phyloP scores from a whole-genome alignment of 2,888 invertebrate genomes.

The Watsonalla cultraria region DNA sequence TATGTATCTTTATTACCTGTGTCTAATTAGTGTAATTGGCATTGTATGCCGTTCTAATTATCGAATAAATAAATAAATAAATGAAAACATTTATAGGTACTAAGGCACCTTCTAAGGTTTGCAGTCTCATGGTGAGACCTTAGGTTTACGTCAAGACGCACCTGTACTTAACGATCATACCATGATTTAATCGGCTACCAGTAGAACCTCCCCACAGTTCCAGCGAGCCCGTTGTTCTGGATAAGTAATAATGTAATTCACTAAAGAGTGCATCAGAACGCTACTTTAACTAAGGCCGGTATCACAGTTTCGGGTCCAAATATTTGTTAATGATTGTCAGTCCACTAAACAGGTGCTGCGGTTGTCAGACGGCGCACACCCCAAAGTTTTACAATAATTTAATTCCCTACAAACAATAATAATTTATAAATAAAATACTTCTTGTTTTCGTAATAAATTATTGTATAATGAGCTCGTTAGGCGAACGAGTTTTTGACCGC shows the following conservation, averaged over 20 bases:
- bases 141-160: too few relatives aligned
- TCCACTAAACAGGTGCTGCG: constrained; percentile 42
- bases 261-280: background rate
- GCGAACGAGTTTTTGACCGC: background rate
- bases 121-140: too few relatives aligned
- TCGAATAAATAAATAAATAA: too few relatives aligned
- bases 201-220: too few relatives aligned
- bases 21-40: too few relatives aligned
- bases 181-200: too few relatives aligned
- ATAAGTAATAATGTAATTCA: background rate
- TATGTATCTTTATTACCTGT: too few relatives aligned
- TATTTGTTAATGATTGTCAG: constrained; percentile 44
- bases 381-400: constrained; percentile 48
- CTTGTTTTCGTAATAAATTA: constrained; percentile 15
- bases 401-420: constrained; percentile 41
- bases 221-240: too few relatives aligned
- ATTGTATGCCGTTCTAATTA: too few relatives aligned
- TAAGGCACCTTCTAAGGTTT: too few relatives aligned
- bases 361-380: constrained; percentile 25
- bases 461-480: background rate
- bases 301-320: constrained; percentile 35
- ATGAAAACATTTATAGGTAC: too few relatives aligned
- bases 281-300: constrained; percentile 13
- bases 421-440: constrained; percentile 44
- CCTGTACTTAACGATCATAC: too few relatives aligned